Conservation (phyloP, 1,140 invertebrate species). For the Metopolophium dirhodum region DNA sequence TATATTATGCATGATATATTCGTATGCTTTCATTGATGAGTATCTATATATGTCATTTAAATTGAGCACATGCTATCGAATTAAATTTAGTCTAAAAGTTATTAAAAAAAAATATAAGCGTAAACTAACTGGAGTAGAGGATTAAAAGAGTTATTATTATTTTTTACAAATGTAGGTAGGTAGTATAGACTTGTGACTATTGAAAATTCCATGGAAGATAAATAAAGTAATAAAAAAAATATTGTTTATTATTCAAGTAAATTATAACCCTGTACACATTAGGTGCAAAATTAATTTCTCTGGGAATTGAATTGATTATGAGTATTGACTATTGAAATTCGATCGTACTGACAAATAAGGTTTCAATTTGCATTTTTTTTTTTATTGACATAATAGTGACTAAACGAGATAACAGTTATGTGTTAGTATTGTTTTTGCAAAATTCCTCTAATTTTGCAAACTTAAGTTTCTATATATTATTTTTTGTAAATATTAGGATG, state of each 20-base stretch:
- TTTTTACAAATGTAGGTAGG: neutral
- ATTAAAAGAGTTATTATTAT: no score
- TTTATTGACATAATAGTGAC: conserved; percentile 18
- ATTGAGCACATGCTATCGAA: neutral
- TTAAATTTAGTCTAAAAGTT: neutral
- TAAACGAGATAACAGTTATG: neutral
- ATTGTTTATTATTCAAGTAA: neutral
- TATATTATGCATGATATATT: neutral
- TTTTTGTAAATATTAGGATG: neutral
- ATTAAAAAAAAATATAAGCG: no score
- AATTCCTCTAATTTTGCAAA: neutral
- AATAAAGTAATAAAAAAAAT: neutral
- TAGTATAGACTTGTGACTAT: neutral
- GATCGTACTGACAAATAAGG: neutral
- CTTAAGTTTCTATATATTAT: no score
- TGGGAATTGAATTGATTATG: conserved; percentile 11
- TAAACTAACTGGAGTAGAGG: no score
- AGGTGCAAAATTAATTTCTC: neutral
- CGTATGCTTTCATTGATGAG: neutral
- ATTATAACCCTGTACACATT: neutral
- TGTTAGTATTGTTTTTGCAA: neutral
- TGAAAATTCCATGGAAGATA: neutral
- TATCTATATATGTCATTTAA: neutral
- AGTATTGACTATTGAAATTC: neutral
- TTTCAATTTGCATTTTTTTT: neutral